A percentile compares a stretch with the other conserved stretches of the same genome.
Conservation (phyloP, 2,888 invertebrate genomes). For the Norana najaformis region DNA sequence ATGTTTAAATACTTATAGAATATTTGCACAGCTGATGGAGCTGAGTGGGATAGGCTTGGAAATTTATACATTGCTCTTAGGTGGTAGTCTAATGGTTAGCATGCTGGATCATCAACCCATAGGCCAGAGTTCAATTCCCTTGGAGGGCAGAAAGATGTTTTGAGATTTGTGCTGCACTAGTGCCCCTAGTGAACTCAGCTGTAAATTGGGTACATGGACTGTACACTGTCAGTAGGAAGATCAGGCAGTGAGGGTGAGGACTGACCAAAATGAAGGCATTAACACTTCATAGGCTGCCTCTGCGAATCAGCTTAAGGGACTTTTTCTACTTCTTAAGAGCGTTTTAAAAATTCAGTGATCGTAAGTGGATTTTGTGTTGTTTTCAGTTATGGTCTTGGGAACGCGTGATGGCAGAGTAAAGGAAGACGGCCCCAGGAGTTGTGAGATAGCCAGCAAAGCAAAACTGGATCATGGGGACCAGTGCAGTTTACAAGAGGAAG, state of each 20-base stretch:
- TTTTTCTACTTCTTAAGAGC: background rate
- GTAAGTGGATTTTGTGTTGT: background rate
- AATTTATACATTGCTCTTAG: background rate
- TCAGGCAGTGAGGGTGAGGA: background rate
- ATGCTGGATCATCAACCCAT: too few relatives aligned
- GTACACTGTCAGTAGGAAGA: background rate
- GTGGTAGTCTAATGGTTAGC: background rate
- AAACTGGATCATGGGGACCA: background rate
- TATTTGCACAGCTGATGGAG: background rate
- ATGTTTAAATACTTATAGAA: too few relatives aligned
- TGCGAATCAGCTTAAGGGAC: background rate
- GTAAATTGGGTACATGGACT: too few relatives aligned
- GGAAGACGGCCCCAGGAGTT: background rate
- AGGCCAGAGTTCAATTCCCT: too few relatives aligned
- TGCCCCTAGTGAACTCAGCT: too few relatives aligned
- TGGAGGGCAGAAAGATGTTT: too few relatives aligned
- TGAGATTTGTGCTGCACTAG: too few relatives aligned
- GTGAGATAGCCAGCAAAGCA: background rate
- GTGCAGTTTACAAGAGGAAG: background rate
- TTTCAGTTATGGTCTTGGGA: conserved; percentile 7
- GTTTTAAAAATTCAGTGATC: background rate
- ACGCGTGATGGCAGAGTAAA: background rate
- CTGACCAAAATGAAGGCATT: background rate
- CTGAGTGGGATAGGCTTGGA: background rate
- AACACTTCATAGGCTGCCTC: background rate